Base-by-base conservation (phyloP, 1,140 invertebrate genomes). In the Dinoponera quadriceps region DNA sequence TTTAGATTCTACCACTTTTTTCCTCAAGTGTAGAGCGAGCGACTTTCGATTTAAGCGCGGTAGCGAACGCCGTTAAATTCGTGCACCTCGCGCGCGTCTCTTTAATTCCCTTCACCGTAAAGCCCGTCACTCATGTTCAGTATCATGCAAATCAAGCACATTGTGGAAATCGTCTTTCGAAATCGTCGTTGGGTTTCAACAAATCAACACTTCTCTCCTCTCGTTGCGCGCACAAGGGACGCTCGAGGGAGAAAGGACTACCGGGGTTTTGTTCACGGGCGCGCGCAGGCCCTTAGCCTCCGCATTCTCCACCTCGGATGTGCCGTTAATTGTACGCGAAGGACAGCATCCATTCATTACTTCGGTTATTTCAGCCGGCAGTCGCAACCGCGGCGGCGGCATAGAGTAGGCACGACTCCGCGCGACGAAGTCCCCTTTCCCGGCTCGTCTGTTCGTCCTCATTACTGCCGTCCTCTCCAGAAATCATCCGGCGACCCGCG, bases 401-500 rank as follows among this genome's bases (percentile, higher is more conserved):
- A 18, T 44, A 25, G 13, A 29, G 38, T 11, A 44, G 20, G 22
- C 38, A 48, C 57, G 57, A 49, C 22, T 78, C 62, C n/a, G 48
- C 14, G 20, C 48, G 60, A 75, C 74, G 51, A 66, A 86, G 85
- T 86, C 73, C 27, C 62, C 83, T 83, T 60, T 83, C 59, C 54
- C 11, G 16, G 62, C 55, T 55, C 22, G 33, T 74, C 68, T 48
- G 57, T 9, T 25, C 59, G 14, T 74, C 74, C 54, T 88, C 85
- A 81, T 82, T 85, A 68, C 27, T 44, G 72, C 13, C 20, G 51
- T 59, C 18, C 86, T 82, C 77, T 82, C 71, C 69, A 85, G 65
- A 80, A 87, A 87, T 88, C 83, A 82, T 85, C 75, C 65, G 59
- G n/a, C 75, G 82, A 82, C 82, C 82, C 78, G 59, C 49, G 72